These are phyloP conservation scores for Phalacrocorax pelagicus DNA, from an alignment of 2,113 vertebrate genomes.

Conservation along the genomic window DNA sequence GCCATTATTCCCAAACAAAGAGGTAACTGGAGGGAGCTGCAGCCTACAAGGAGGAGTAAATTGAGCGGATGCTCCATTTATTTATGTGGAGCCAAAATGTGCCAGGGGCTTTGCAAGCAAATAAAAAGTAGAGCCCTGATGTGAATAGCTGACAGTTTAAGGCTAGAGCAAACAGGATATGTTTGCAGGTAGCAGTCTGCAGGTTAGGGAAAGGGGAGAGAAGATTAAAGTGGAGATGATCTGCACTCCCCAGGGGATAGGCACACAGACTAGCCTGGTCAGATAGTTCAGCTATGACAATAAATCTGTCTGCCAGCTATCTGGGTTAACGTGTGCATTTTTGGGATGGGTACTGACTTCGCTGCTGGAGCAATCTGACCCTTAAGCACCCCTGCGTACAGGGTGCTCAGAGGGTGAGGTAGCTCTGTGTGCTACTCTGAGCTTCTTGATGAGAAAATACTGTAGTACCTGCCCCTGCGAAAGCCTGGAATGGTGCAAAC, in stretches of 20 bases:
- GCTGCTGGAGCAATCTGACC: neutral
- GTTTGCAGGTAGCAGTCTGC: neutral
- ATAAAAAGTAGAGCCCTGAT: neutral
- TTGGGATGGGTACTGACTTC: neutral
- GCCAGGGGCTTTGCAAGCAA: neutral
- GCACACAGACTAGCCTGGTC: neutral
- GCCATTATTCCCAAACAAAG: neutral
- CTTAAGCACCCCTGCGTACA: neutral
- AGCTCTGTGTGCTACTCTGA: neutral
- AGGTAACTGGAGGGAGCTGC: neutral
- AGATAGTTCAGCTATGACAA: neutral
- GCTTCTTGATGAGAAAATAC: neutral
- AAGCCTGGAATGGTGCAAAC: neutral
- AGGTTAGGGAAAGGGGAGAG: neutral
- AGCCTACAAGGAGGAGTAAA: neutral
- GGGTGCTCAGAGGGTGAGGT: neutral
- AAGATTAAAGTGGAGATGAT: slow-evolving; percentile 39
- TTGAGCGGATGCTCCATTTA: neutral
- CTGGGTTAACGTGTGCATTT: neutral
- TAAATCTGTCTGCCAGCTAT: neutral
- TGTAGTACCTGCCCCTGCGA: neutral
- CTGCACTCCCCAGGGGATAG: neutral
- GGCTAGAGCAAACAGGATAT: neutral
- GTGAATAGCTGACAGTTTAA: neutral
- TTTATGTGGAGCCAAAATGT: neutral